Conservation (phyloP, 2,113 vertebrate species). For the Oxyura jamaicensis region DNA sequence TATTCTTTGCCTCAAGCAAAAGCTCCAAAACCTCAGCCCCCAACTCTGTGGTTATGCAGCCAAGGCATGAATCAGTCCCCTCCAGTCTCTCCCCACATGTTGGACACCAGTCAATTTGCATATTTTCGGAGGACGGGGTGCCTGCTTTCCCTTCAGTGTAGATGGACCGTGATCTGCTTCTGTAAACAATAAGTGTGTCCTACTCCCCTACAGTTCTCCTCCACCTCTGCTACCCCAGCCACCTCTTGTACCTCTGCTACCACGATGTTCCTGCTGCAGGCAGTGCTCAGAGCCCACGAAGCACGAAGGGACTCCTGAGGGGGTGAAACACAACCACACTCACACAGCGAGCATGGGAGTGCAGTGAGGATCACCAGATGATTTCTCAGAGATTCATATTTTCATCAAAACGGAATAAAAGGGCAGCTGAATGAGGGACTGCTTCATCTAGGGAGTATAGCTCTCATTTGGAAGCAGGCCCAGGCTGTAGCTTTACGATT, state of each 20-base stretch:
- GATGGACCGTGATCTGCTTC: conserved; percentile 46
- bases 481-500: neutral
- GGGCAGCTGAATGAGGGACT: neutral
- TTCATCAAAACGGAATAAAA: conserved; percentile 20
- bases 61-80: conserved; percentile 47
- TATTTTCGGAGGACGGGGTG: conserved; percentile 54
- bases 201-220: neutral
- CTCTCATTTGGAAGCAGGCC: conserved; percentile 12
- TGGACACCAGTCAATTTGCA: conserved; percentile 24
- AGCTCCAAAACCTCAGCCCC: conserved; percentile 28
- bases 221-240: neutral
- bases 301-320: accelerated
- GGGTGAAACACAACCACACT: neutral
- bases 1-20: conserved; percentile 46
- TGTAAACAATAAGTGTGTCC: conserved; percentile 37
- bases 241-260: neutral
- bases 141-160: conserved; percentile 6
- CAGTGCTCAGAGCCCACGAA: neutral
- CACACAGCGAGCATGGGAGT: accelerated
- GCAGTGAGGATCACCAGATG: neutral
- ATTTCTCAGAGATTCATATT: neutral
- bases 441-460: neutral
- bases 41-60: conserved; percentile 23
- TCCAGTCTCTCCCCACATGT: neutral
- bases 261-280: neutral